phyloP scores from a whole-genome alignment of 1,140 invertebrate genomes.

The Camponotus vicinus region DNA sequence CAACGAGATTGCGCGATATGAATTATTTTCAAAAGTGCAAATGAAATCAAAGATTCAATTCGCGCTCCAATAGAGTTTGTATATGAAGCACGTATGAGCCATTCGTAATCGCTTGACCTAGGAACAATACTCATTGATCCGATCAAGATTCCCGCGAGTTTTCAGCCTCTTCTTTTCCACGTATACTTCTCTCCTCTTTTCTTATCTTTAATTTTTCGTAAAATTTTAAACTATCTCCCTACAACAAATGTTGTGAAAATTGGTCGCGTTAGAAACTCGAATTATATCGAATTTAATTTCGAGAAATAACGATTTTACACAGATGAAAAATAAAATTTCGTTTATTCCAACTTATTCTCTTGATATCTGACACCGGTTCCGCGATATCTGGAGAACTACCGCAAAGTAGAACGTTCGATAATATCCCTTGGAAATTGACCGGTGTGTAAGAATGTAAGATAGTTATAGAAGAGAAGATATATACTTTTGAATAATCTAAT shows the following conservation, averaged over 20 bases:
- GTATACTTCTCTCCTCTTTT: too few relatives aligned
- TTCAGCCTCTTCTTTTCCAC: not conserved
- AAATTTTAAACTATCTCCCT: constrained; percentile 67
- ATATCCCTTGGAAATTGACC: constrained; percentile 56
- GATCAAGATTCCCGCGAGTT: constrained; percentile 65
- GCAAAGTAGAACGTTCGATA: constrained; percentile 45
- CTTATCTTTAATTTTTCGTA: constrained; percentile 18
- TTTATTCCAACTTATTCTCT: constrained; percentile 41
- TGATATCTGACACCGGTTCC: not conserved
- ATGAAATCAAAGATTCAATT: constrained; percentile 71
- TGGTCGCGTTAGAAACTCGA: constrained; percentile 72
- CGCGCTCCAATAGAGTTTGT: constrained; percentile 73
- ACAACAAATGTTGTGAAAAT: constrained; percentile 64
- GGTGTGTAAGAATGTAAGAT: constrained; percentile 10
- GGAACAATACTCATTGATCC: constrained; percentile 76
- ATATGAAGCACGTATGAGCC: constrained; percentile 74
- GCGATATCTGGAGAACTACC: constrained; percentile 28
- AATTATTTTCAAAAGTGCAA: constrained; percentile 17
- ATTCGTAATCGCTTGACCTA: constrained; percentile 79
- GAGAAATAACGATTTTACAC: constrained; percentile 30
- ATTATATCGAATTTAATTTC: constrained; percentile 65
- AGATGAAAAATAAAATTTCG: constrained; percentile 39
- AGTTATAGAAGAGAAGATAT: constrained; percentile 13
- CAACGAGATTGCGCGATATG: constrained; percentile 22
- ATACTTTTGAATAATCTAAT: constrained; percentile 34